Percentiles rank a stretch among this genome's conserved stretches.
phyloP scores from a whole-genome alignment of 2,797 vertebrate genomes.

The Pseudomugil gertrudae region DNA sequence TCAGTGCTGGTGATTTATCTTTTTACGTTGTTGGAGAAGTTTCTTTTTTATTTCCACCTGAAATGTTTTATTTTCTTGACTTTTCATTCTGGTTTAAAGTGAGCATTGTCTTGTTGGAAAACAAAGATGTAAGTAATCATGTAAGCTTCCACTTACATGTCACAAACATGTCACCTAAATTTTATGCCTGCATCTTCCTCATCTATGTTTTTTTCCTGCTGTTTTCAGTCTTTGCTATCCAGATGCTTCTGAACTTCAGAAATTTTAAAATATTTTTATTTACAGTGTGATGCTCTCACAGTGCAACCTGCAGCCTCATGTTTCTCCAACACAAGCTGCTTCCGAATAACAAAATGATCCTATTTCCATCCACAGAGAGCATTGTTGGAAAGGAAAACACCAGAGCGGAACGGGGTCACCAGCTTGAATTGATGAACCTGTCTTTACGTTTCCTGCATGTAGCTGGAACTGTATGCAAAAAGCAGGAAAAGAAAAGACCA shows the following conservation, averaged over 20 bases:
- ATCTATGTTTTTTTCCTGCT: background rate
- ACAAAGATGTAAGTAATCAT: background rate
- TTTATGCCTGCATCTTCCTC: background rate
- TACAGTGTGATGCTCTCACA: background rate
- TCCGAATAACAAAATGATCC: conserved; percentile 22
- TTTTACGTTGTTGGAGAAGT: background rate
- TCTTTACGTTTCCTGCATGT: conserved; percentile 38
- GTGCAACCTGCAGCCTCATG: conserved; percentile 8
- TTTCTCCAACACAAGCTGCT: conserved; percentile 8
- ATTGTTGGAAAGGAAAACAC: conserved; percentile 18
- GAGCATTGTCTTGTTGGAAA: background rate
- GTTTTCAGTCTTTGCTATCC: background rate
- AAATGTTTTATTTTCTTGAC: background rate
- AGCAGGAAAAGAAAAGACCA: conserved; percentile 4
- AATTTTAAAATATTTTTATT: background rate
- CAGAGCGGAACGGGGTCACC: conserved; percentile 35
- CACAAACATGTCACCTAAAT: background rate
- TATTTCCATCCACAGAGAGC: background rate
- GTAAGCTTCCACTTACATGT: background rate
- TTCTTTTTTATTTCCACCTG: background rate
- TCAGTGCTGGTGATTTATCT: background rate
- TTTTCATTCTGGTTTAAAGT: background rate
- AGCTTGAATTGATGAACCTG: background rate
- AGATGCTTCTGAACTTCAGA: background rate
- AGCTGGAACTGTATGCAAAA: conserved; percentile 26